Conservation (phyloP, 2,888 invertebrate species). For the Drosophila anceps region DNA sequence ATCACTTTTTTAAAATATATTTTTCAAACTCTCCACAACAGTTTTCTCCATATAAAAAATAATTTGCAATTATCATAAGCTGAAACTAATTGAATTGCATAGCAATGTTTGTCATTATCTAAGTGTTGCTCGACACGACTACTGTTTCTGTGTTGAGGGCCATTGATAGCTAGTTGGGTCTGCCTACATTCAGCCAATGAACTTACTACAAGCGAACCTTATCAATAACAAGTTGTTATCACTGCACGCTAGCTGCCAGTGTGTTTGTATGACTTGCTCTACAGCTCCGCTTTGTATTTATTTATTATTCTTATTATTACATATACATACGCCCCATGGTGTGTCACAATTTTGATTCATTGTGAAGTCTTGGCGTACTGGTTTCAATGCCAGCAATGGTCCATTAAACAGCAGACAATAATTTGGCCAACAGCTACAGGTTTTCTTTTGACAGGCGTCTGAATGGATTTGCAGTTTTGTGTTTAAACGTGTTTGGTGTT, state of each 20-base stretch:
- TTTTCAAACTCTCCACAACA: background rate
- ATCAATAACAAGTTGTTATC: slow-evolving; percentile 50
- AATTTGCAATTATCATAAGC: background rate
- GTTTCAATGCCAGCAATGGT: slow-evolving; percentile 50
- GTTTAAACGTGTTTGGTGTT: slow-evolving; percentile 66
- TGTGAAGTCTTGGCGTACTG: slow-evolving; percentile 8
- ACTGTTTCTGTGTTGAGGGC: slow-evolving; percentile 8
- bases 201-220: slow-evolving; percentile 46
- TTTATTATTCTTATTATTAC: slow-evolving; percentile 38
- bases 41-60: background rate
- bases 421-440: slow-evolving; percentile 60
- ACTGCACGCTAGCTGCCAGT: background rate
- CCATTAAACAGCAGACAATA: slow-evolving; percentile 43
- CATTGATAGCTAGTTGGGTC: slow-evolving; percentile 16
- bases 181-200: slow-evolving; percentile 43
- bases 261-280: background rate
- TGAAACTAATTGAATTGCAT: slow-evolving; percentile 20
- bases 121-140: slow-evolving; percentile 6
- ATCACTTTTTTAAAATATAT: background rate
- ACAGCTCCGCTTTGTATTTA: background rate
- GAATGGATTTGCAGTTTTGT: slow-evolving; percentile 20
- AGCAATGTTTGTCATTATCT: slow-evolving; percentile 17
- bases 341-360: slow-evolving; percentile 27
- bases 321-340: slow-evolving; percentile 49
- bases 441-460: slow-evolving; percentile 25